These are phyloP conservation scores for Drosophila biarmipes DNA, from an alignment of 1,140 invertebrate genomes.

Conservation along the genomic window DNA sequence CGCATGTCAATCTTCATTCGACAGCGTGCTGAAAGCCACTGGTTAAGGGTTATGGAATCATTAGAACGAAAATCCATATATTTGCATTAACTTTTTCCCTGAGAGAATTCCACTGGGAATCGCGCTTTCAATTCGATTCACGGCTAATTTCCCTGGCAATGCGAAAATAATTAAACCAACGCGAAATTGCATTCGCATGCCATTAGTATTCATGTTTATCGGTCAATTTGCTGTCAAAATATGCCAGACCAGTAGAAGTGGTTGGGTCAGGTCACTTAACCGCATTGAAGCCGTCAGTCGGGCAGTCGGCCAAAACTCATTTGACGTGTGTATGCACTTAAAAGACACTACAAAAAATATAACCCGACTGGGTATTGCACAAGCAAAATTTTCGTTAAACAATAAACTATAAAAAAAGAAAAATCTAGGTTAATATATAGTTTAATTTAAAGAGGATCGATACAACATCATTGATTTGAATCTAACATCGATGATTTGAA, in stretches of 20 bases:
- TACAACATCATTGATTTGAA: too few species aligned
- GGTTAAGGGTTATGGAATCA: slow-evolving; percentile 22
- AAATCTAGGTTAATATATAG: too few species aligned
- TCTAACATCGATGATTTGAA: too few species aligned
- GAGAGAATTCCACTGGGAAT: not conserved
- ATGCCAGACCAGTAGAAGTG: slow-evolving; percentile 25
- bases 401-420: too few species aligned
- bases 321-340: slow-evolving; percentile 24
- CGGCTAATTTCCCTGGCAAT: slow-evolving; percentile 14
- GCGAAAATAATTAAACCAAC: slow-evolving; percentile 22
- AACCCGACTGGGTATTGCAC: too few species aligned
- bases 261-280: slow-evolving; percentile 40
- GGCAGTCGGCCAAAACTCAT: slow-evolving; percentile 30
- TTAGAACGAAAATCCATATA: slow-evolving; percentile 1
- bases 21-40: slow-evolving; percentile 18
- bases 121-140: slow-evolving; percentile 13
- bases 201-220: slow-evolving; percentile 22
- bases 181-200: slow-evolving; percentile 29
- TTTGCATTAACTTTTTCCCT: slow-evolving; percentile 13
- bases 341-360: not conserved
- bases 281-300: slow-evolving; percentile 43
- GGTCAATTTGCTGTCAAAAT: slow-evolving; percentile 49
- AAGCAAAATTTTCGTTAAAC: too few species aligned
- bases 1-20: slow-evolving; percentile 38
- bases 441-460: too few species aligned